Percentiles rank a stretch among this genome's conserved stretches.
Evolutionary conservation across 92 coral and sea anemone species (phyloP).

Genomic region (Palythoa grandiflora): DNA sequence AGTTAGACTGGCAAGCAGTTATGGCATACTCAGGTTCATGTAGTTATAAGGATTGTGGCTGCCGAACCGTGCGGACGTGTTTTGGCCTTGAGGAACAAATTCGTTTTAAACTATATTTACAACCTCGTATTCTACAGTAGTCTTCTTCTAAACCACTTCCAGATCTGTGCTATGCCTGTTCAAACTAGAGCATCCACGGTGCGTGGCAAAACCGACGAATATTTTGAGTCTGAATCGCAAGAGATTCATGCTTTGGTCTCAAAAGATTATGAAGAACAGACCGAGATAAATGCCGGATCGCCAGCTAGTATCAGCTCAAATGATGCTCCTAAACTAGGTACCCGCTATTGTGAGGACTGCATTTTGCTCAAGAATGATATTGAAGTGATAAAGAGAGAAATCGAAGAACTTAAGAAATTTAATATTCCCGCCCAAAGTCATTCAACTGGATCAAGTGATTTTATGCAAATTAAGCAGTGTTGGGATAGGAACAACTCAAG

Average conservation of each 20-base stretch:
- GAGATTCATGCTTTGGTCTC: neutral
- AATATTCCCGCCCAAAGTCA: neutral
- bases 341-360: neutral
- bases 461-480: conserved; percentile 23
- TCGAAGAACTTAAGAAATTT: conserved; percentile 14
- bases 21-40: too few relatives aligned
- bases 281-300: too few relatives aligned
- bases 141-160: neutral
- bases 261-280: too few relatives aligned
- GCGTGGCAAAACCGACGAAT: neutral
- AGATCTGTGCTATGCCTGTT: neutral
- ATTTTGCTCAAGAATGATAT: neutral
- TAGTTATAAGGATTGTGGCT: too few relatives aligned
- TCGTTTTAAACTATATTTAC: too few relatives aligned
- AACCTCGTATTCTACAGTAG: neutral
- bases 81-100: too few relatives aligned
- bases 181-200: neutral
- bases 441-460: neutral
- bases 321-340: neutral
- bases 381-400: conserved; percentile 10
- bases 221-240: neutral
- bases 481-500: conserved; percentile 12
- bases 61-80: too few relatives aligned
- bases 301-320: too few relatives aligned
- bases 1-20: too few relatives aligned